Evolutionary conservation across 2,797 vertebrate species (phyloP), one percentile per base, ranked within the genome.

Genomic region (Liparis tanakae): DNA sequence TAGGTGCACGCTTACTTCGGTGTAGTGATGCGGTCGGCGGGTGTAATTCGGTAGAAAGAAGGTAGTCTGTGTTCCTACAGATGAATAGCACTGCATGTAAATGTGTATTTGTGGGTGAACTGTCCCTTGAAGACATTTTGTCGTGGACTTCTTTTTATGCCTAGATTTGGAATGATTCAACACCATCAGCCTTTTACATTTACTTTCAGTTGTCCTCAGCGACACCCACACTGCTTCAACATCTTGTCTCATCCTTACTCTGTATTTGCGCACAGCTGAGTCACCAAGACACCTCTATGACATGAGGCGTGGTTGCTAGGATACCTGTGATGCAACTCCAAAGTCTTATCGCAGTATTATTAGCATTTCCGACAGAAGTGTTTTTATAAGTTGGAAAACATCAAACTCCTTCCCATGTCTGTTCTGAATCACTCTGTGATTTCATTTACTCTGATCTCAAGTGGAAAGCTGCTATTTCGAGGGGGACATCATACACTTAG

Each of bases 251-350:
- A 37, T 41, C 83, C 34, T 39, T 72, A 62, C 18, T 80, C 5
- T 30, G 65, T 67, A 60, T 65, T 74, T 74, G 36, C 7, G 9
- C 43, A 9, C 8, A 34, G 44, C 18, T 10, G 1, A 59, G 61
- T 67, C 56, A 71, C 41, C 37, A 14, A 46, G 15, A 37, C 60
- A 78, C 68, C 72, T 68, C 18, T 7, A 14, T 55, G 67, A 76
- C 46, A 68, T 30, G 50, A 25, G 56, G 33, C 20, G 13, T 48
- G 36, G 85, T 84, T 88, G 78, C 86, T 81, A 79, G 55, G 84
- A 85, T 60, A 85, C 61, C 15, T 37, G 43, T 83, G 80, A 87
- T 10, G 53, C 67, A 76, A 54, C 59, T 65, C 36, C n/a, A 5
- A 54, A 74, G 8, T n/a, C 46, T 72, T 34, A 44, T n/a, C 55